phyloP scores from a whole-genome alignment of 1,140 invertebrate species.

The Drosophila takahashii region DNA sequence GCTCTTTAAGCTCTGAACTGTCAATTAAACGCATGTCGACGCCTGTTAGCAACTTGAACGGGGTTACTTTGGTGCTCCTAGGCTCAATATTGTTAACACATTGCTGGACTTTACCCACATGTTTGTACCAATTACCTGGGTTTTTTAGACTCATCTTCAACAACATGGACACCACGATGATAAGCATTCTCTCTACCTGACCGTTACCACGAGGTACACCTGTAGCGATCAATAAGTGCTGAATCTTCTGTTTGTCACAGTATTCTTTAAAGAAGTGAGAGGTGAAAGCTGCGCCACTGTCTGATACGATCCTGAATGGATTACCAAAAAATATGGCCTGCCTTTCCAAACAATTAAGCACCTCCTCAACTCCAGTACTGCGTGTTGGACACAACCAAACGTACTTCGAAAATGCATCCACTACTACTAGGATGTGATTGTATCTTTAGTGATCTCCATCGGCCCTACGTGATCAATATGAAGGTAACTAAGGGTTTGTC shows the following conservation, averaged over 20 bases:
- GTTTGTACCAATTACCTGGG: too few relatives aligned
- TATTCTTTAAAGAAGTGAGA: slow-evolving; percentile 17
- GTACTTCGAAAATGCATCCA: neutral
- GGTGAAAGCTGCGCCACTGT: slow-evolving; percentile 25
- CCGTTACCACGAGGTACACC: too few relatives aligned
- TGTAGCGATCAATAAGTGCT: neutral
- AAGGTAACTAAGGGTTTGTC: slow-evolving; percentile 39
- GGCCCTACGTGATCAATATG: slow-evolving; percentile 69
- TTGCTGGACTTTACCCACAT: too few relatives aligned
- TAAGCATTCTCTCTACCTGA: too few relatives aligned
- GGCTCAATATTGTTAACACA: too few relatives aligned
- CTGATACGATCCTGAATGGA: slow-evolving; percentile 2
- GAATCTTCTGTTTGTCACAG: slow-evolving; percentile 6
- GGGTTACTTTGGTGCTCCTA: too few relatives aligned
- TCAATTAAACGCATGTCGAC: too few relatives aligned
- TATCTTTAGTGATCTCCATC: slow-evolving; percentile 54
- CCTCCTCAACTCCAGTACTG: slow-evolving; percentile 7
- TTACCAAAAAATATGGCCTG: slow-evolving; percentile 26
- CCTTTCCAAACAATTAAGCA: slow-evolving; percentile 1
- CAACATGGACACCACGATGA: too few relatives aligned
- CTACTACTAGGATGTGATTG: neutral
- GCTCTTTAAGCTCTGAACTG: too few relatives aligned
- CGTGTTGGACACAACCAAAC: too few relatives aligned
- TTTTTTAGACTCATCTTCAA: too few relatives aligned
- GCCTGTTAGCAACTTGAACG: too few relatives aligned